These are phyloP conservation scores for Centrocercus urophasianus DNA, from an alignment of 2,113 vertebrate genomes.

Conservation along the genomic window DNA sequence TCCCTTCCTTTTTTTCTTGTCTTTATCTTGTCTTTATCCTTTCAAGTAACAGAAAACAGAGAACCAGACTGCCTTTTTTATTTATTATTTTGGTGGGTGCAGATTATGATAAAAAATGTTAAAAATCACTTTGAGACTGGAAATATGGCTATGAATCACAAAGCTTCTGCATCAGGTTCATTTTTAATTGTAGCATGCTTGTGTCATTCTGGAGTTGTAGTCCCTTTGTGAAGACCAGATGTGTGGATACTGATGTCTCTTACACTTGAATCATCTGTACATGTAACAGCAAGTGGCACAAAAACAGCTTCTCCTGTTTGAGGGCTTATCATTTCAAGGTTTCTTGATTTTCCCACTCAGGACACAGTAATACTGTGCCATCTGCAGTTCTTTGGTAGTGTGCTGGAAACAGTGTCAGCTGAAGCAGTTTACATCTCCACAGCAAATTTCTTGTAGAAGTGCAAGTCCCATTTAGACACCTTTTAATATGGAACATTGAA, in stretches of 20 bases:
- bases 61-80: background rate
- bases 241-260: background rate
- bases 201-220: background rate
- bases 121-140: background rate
- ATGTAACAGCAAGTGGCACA: constrained; percentile 19
- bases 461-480: background rate
- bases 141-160: background rate
- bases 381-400: background rate
- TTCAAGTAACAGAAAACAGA: background rate
- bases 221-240: constrained; percentile 30
- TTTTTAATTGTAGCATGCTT: background rate
- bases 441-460: background rate
- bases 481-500: background rate
- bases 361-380: background rate
- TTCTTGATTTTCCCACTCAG: constrained; percentile 6
- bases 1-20: no score
- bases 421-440: constrained; percentile 26
- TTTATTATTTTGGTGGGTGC: no score
- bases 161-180: background rate
- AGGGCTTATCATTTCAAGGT: constrained; percentile 34
- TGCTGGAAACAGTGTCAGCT: background rate
- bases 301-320: background rate
- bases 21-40: background rate
- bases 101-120: background rate
- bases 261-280: constrained; percentile 25